Conservation (phyloP, 2,797 vertebrate genomes). For the Aphelocoma californica region DNA sequence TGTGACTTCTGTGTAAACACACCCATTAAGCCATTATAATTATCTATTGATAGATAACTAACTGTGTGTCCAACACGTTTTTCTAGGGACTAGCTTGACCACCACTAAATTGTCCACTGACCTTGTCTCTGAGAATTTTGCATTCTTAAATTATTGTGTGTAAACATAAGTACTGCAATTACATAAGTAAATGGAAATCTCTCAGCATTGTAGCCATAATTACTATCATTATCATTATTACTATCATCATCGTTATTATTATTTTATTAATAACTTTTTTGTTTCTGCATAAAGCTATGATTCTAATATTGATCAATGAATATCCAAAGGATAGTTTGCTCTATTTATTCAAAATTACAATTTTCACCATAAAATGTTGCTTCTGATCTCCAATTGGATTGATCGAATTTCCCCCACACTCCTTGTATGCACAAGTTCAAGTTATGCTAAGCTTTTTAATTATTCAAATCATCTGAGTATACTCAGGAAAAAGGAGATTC, state of each 20-base stretch:
- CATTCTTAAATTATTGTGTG: background rate
- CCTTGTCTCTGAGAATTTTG: background rate
- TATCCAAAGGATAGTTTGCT: background rate
- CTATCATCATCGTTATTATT: background rate
- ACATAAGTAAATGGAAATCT: background rate
- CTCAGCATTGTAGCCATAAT: background rate
- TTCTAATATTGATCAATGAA: background rate
- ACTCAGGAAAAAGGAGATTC: background rate
- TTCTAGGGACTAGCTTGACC: background rate
- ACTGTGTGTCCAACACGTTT: background rate
- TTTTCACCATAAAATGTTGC: background rate
- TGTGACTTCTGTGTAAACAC: background rate
- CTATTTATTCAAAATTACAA: background rate
- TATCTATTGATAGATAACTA: background rate
- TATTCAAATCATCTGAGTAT: background rate
- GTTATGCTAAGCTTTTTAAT: background rate
- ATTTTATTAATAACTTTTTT: background rate
- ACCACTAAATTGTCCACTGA: background rate
- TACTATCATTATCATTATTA: background rate
- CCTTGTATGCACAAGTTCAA: background rate
- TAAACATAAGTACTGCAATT: background rate
- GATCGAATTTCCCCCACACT: background rate
- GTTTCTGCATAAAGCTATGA: background rate
- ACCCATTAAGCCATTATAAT: background rate
- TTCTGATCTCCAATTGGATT: background rate